Base-by-base conservation (phyloP, 2,888 invertebrate species). In the Drosophila picticornis region DNA sequence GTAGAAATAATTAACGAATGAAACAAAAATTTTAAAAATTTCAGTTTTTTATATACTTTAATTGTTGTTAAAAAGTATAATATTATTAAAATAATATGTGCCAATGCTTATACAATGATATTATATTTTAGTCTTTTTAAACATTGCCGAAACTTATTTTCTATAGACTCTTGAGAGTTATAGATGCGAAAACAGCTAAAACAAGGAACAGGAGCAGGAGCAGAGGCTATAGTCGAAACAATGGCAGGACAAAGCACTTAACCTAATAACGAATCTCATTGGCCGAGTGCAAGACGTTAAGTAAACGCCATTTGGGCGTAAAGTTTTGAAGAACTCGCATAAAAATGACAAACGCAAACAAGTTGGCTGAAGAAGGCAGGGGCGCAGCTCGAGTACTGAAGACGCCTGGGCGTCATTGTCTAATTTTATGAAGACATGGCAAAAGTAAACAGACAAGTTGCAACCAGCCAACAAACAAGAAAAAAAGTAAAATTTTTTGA, bases 291-390 rank as follows among this genome's bases (percentile, higher is more conserved):
- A 81, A 79, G 87, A 81, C 85, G 81, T 85, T 85, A 85, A 85
- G 85, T 85, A 85, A 85, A 83, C 83, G 84, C 79, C 85, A 83
- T 81, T 88, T 81, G 78, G 61, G 66, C 72, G 68, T 67, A 88
- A 89, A 84, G 65, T 89, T 89, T 88, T 84, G 83, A 90, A 81
- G 79, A 90, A 90, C 85, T 84, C 87, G 80, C 88, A 88, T 90
- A 90, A 86, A 90, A 80, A 72, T 84, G 84, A 89, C 84, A 86
- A 80, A 81, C 85, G 56, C 76, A 72, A 71, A 75, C 62, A 61
- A 55, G 22, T 53, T 43, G 43, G 11, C 46, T 29, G 38, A 55
- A 40, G 46, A 29, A 46, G 32, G 40, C 16, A 11, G 25, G 22
- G 34, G 46, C 50, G 52, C 34, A 55, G 7, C 10, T 22, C 10